phyloP scores from a whole-genome alignment of 2,888 invertebrate species.

The Pheosia gnoma region DNA sequence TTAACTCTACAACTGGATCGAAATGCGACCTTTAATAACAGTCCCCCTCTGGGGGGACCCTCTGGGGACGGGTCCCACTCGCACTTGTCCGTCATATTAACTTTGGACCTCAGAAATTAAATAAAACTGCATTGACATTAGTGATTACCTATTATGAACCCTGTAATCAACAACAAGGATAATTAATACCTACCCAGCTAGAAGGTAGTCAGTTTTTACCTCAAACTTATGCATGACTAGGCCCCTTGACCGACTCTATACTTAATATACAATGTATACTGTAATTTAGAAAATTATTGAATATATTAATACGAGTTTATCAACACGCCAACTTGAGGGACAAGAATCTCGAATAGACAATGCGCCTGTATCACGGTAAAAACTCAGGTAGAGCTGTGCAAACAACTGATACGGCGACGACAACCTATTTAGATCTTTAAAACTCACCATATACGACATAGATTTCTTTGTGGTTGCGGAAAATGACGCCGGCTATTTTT shows the following conservation, averaged over 20 bases:
- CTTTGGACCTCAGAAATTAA: too few relatives aligned
- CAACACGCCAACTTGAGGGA: constrained; percentile 34
- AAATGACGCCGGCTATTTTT: neutral
- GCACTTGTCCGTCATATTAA: too few relatives aligned
- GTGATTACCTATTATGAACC: too few relatives aligned
- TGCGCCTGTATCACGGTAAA: constrained; percentile 51
- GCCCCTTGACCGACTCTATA: constrained; percentile 13
- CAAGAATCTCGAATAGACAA: constrained; percentile 53
- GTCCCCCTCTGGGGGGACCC: too few relatives aligned
- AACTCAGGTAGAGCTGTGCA: constrained; percentile 53
- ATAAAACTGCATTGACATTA: too few relatives aligned
- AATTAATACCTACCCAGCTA: neutral
- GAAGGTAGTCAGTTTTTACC: constrained; percentile 7
- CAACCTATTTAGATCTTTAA: constrained; percentile 20
- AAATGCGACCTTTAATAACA: too few relatives aligned
- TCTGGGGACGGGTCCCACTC: too few relatives aligned
- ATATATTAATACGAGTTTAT: constrained; percentile 38
- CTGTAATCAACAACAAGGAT: neutral
- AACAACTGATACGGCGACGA: constrained; percentile 26
- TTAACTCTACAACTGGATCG: too few relatives aligned
- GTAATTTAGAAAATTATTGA: constrained; percentile 36
- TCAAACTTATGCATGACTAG: constrained; percentile 8
- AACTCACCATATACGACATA: neutral
- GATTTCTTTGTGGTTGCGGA: neutral
- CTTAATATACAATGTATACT: constrained; percentile 26